Percentiles rank a stretch among this genome's conserved stretches.
Conservation (phyloP, 1,140 invertebrate species). For the Cyclina sinensis region DNA sequence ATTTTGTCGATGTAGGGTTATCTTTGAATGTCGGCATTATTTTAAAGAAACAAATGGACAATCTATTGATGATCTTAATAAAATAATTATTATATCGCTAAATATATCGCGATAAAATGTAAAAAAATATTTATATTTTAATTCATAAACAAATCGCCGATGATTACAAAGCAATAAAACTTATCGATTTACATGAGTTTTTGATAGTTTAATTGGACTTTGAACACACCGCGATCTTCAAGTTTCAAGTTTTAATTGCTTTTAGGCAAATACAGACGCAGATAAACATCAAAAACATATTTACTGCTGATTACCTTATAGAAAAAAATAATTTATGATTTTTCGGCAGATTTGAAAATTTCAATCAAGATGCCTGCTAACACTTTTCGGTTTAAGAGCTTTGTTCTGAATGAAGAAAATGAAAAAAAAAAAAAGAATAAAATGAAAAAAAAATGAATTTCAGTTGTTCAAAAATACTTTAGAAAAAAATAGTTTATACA, state of each 20-base stretch:
- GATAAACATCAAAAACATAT: slow-evolving; percentile 50
- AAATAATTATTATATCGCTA: background rate
- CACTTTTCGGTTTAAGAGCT: too few species aligned
- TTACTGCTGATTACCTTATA: slow-evolving; percentile 16
- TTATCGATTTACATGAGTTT: slow-evolving; percentile 48
- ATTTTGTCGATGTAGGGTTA: background rate
- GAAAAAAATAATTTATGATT: slow-evolving; percentile 16
- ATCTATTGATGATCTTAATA: background rate
- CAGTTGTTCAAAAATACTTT: too few species aligned
- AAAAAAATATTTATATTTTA: slow-evolving; percentile 15
- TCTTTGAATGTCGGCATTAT: background rate
- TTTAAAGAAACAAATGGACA: background rate
- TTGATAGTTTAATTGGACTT: slow-evolving; percentile 18
- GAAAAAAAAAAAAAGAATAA: too few species aligned
- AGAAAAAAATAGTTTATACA: too few species aligned
- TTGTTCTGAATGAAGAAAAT: too few species aligned
- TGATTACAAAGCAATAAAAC: slow-evolving; percentile 52
- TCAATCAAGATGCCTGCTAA: too few species aligned
- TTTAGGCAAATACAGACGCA: background rate
- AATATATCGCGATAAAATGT: slow-evolving; percentile 15
- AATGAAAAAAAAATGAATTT: too few species aligned
- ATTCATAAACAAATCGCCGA: slow-evolving; percentile 26
- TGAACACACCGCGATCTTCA: slow-evolving; percentile 20
- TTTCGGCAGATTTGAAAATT: background rate
- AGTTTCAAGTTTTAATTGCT: slow-evolving; percentile 10